Evolutionary conservation across 2,113 vertebrate species (phyloP).

Genomic region (Gymnocephalus cernua): DNA sequence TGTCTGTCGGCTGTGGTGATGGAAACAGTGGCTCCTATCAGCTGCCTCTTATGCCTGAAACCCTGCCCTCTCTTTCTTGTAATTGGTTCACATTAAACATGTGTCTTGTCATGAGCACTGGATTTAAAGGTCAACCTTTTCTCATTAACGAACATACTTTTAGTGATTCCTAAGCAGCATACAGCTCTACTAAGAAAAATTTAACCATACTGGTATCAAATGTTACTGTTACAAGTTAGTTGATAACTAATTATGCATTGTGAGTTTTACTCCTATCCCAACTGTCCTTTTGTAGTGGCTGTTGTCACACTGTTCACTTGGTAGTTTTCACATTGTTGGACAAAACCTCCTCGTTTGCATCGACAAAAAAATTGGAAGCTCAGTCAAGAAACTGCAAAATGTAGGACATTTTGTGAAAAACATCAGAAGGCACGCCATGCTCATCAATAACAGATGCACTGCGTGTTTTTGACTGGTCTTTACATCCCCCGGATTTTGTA

Average conservation of each 20-base stretch:
- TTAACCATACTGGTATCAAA: neutral
- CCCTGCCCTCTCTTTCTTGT: conserved; percentile 4
- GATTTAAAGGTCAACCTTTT: neutral
- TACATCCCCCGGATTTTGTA: conserved; percentile 78
- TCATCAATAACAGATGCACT: conserved; percentile 77
- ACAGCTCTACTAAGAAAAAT: neutral
- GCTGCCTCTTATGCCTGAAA: neutral
- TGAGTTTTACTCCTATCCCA: conserved; percentile 36
- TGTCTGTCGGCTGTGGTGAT: neutral
- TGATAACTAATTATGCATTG: conserved; percentile 34
- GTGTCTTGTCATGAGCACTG: neutral
- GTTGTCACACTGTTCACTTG: conserved; percentile 49
- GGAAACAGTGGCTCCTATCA: neutral
- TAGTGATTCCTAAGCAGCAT: neutral
- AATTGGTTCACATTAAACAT: conserved; percentile 6
- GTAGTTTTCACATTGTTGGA: conserved; percentile 60
- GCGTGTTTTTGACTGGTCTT: conserved; percentile 73
- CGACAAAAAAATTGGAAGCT: conserved; percentile 50
- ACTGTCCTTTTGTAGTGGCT: conserved; percentile 48
- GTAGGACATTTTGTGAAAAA: conserved; percentile 75
- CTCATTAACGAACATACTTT: neutral
- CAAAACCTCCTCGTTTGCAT: conserved; percentile 68
- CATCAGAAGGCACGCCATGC: conserved; percentile 66
- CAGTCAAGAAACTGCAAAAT: conserved; percentile 61
- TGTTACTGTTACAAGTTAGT: neutral